A percentile compares a stretch with the other conserved stretches of the same genome.
Conservation (phyloP, 2,113 vertebrate genomes). For the Dasyurus viverrinus region DNA sequence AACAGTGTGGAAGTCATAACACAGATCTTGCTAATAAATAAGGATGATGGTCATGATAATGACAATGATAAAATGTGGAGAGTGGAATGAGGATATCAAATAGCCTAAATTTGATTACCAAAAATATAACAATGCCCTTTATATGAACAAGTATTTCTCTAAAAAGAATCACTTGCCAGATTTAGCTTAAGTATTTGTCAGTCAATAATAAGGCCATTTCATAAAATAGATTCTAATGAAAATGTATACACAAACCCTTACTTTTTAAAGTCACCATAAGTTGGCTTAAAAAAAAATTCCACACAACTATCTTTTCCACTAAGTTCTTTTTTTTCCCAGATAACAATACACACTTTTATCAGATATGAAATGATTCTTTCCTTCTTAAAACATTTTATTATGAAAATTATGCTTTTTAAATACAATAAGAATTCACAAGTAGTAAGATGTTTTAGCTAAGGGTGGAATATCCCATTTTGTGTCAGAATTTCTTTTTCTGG, state of each 20-base stretch:
- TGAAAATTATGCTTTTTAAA: slow-evolving; percentile 74
- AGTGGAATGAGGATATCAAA: not conserved
- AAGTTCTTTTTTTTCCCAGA: slow-evolving; percentile 40
- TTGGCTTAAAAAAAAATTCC: slow-evolving; percentile 44
- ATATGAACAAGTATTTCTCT: not conserved
- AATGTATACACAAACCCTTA: not conserved
- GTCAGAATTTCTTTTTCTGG: slow-evolving; percentile 59
- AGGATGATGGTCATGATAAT: too few species aligned
- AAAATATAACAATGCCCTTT: not conserved
- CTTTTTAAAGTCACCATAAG: not conserved
- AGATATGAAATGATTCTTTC: slow-evolving; percentile 43
- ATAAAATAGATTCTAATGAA: not conserved
- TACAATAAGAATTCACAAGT: slow-evolving; percentile 65
- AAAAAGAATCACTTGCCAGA: not conserved
- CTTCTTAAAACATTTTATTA: slow-evolving; percentile 65
- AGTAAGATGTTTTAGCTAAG: slow-evolving; percentile 55
- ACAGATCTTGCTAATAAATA: too few species aligned
- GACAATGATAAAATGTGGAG: not conserved
- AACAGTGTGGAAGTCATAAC: too few species aligned
- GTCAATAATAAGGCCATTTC: not conserved
- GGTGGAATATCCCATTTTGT: slow-evolving; percentile 73
- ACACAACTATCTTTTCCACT: slow-evolving; percentile 51
- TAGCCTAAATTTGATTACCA: not conserved
- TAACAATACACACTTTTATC: slow-evolving; percentile 48
- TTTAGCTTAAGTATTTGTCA: not conserved